Evolutionary conservation across 2,888 invertebrate genomes (phyloP), one percentile per base, ranked within the genome.

Genomic region (Linnaemya vulpina): DNA sequence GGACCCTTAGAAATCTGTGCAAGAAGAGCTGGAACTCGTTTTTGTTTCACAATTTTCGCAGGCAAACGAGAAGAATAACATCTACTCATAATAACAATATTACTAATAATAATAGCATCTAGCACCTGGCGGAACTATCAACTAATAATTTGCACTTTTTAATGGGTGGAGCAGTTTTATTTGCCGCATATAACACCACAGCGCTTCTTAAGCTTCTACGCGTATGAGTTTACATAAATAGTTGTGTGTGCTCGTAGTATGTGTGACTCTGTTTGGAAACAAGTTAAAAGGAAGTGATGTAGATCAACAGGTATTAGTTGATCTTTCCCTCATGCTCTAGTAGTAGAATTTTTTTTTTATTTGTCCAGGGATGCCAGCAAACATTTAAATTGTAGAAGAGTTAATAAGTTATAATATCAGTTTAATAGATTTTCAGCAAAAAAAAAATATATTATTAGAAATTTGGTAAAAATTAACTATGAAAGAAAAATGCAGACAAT

Each of bases 51-150:
- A 60, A 63, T 40, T 75, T 51, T 67, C 63, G 30, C 51, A 43
- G 20, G n/a, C n/a, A 17, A 58, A 38, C 20, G 8, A 77, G 22
- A 68, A 51, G 7, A 5, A n/a, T 10, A 35, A 3, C 10, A 46
- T 2, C 15, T 22, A 15, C 25, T 53, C 40, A 62, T 43, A 71
- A 71, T 73, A 79, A 73, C 63, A 65, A 67, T 68, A 68, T 38
- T 25, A 58, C 67, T 80, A 74, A 80, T 74, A 87, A 85, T 87
- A 91, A 89, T 89, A 89, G 86, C 87, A 75, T 86, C 88, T 86
- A 89, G 90, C 90, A 90, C 90, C 91, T 90, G 90, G 90, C 90
- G 91, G 90, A 90, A 90, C 90, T 90, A 89, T 88, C 89, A 89
- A 90, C 87, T 89, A 90, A 90, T 90, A 90, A 90, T 90, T 90